Conservation (phyloP, 2,113 vertebrate species). For the Daphoenositta chrysoptera region DNA sequence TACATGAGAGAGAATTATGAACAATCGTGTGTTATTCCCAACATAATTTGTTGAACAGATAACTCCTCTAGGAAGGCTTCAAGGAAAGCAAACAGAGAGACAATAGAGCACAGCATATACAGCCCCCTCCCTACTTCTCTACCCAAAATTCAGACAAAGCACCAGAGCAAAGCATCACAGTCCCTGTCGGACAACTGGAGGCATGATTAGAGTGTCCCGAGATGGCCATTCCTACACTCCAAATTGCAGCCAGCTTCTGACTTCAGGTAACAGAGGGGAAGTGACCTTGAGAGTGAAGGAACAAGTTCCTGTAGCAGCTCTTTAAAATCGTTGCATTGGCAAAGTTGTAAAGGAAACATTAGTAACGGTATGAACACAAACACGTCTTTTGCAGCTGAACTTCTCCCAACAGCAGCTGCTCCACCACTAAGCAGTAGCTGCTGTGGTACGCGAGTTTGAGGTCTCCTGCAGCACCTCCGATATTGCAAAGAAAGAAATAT, state of each 20-base stretch:
- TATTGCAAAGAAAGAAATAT: accelerated
- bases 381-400: not conserved
- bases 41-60: not conserved
- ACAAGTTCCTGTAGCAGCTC: not conserved
- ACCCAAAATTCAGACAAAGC: not conserved
- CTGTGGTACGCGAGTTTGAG: accelerated
- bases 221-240: not conserved
- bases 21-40: not conserved
- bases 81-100: not conserved
- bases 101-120: not conserved
- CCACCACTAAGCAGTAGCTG: accelerated
- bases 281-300: not conserved
- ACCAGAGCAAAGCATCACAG: not conserved
- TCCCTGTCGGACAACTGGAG: not conserved
- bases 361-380: accelerated
- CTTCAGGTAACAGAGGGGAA: not conserved
- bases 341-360: not conserved
- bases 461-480: not conserved
- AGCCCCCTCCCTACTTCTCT: not conserved
- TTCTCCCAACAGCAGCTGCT: not conserved
- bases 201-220: accelerated
- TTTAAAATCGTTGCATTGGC: not conserved
- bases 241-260: not conserved
- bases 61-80: not conserved
- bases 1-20: not conserved